These are phyloP conservation scores for Trichopria drosophilae DNA, from an alignment of 2,888 invertebrate species.

Conservation along the genomic window DNA sequence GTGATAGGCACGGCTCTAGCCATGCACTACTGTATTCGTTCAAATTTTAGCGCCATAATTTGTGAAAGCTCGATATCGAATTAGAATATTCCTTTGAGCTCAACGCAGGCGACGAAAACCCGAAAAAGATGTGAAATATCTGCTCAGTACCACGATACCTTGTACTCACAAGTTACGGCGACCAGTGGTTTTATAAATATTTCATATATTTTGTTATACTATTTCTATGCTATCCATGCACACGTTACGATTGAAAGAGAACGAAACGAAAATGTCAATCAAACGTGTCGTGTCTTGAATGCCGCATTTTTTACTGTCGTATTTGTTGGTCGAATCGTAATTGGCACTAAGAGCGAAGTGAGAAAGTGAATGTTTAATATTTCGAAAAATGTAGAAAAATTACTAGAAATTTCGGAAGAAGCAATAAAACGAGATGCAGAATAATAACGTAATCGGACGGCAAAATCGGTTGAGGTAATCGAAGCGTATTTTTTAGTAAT, in stretches of 20 bases:
- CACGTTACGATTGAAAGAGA: conserved; percentile 25
- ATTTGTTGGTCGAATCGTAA: no score
- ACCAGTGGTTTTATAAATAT: conserved; percentile 53
- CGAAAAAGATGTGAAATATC: not conserved
- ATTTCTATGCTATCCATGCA: conserved; percentile 53
- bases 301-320: conserved; percentile 30
- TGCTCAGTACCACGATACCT: conserved; percentile 11
- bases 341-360: no score
- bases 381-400: no score
- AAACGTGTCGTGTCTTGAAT: conserved; percentile 21
- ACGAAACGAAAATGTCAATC: conserved; percentile 19
- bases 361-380: no score
- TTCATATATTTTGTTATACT: conserved; percentile 59
- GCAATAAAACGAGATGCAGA: no score
- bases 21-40: conserved; percentile 53
- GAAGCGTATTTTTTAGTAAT: no score
- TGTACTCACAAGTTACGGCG: conserved; percentile 45
- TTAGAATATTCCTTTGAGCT: conserved; percentile 13
- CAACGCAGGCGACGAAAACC: conserved; percentile 30
- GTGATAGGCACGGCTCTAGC: conserved; percentile 56
- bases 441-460: no score
- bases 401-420: no score
- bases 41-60: conserved; percentile 44
- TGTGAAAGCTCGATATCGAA: conserved; percentile 39
- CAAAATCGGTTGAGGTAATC: no score